A percentile compares a stretch with the other conserved stretches of the same genome.
Conservation (phyloP, 2,888 invertebrate species). For the Tenthredo distinguenda region DNA sequence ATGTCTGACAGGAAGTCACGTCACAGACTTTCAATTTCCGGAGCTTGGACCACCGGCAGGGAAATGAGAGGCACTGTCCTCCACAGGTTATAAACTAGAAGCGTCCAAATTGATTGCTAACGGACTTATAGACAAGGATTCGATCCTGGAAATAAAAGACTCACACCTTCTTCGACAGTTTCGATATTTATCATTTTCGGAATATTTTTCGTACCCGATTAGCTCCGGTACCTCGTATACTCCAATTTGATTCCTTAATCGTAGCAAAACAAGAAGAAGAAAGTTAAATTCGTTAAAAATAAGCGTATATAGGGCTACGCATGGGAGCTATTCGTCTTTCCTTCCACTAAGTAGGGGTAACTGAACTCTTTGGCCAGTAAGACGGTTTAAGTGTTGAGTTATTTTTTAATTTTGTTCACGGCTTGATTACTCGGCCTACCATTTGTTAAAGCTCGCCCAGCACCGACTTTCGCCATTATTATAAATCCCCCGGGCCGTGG, state of each 20-base stretch:
- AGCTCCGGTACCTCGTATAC: background rate
- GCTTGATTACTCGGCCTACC: conserved; percentile 44
- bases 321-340: conserved; percentile 10
- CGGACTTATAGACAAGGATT: conserved; percentile 34
- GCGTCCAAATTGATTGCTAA: conserved; percentile 49
- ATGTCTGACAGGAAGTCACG: conserved; percentile 68
- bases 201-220: background rate
- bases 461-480: conserved; percentile 48
- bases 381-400: conserved; percentile 53
- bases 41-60: conserved; percentile 59
- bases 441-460: conserved; percentile 53
- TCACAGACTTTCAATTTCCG: conserved; percentile 75
- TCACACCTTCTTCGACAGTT: too few relatives aligned
- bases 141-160: conserved; percentile 12
- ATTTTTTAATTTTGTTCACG: conserved; percentile 57
- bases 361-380: conserved; percentile 1
- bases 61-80: conserved; percentile 57
- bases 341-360: conserved; percentile 18
- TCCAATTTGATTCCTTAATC: background rate
- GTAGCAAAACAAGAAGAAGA: background rate
- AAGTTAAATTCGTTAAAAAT: background rate
- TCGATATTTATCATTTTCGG: background rate
- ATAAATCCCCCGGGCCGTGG: conserved; percentile 38
- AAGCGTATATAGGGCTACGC: background rate
- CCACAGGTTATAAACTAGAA: conserved; percentile 50